These are phyloP conservation scores for Chelonus formosanus DNA, from an alignment of 2,888 invertebrate genomes.

Conservation along the genomic window DNA sequence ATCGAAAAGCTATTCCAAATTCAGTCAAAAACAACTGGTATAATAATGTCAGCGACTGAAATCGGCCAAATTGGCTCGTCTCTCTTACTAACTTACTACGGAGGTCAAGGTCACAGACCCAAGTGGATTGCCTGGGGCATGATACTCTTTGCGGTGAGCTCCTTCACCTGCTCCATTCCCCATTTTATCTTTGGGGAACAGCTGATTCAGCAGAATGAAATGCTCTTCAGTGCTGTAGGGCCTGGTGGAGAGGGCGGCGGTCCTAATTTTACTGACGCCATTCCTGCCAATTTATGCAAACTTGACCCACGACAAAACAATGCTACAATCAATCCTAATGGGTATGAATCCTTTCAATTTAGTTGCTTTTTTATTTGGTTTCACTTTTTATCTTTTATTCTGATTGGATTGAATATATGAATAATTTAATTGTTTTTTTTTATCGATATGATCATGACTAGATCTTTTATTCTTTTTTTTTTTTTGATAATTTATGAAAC, in stretches of 20 bases:
- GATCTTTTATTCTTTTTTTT: too few species aligned
- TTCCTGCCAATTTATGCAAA: slow-evolving; percentile 58
- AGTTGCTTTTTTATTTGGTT: too few species aligned
- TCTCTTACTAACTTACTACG: slow-evolving; percentile 86
- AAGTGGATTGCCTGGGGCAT: slow-evolving; percentile 94
- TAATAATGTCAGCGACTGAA: slow-evolving; percentile 89
- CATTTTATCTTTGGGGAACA: slow-evolving; percentile 86
- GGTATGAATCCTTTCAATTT: too few species aligned
- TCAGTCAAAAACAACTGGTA: slow-evolving; percentile 89
- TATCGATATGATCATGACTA: too few species aligned
- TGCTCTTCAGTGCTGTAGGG: slow-evolving; percentile 59
- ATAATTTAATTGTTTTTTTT: too few species aligned
- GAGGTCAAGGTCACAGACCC: slow-evolving; percentile 90
- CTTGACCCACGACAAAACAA: neutral
- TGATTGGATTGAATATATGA: neutral
- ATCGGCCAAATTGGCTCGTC: slow-evolving; percentile 93
- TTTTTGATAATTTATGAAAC: too few species aligned
- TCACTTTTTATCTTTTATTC: too few species aligned
- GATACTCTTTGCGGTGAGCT: slow-evolving; percentile 86
- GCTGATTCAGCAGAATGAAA: slow-evolving; percentile 70
- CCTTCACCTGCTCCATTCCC: slow-evolving; percentile 86
- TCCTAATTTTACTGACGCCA: slow-evolving; percentile 47
- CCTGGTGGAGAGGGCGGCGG: slow-evolving; percentile 49
- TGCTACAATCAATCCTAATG: neutral
- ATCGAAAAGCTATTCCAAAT: slow-evolving; percentile 92